These are phyloP conservation scores for Orbicella faveolata DNA, from an alignment of 64 coral and sea anemone genomes.

Conservation along the genomic window DNA sequence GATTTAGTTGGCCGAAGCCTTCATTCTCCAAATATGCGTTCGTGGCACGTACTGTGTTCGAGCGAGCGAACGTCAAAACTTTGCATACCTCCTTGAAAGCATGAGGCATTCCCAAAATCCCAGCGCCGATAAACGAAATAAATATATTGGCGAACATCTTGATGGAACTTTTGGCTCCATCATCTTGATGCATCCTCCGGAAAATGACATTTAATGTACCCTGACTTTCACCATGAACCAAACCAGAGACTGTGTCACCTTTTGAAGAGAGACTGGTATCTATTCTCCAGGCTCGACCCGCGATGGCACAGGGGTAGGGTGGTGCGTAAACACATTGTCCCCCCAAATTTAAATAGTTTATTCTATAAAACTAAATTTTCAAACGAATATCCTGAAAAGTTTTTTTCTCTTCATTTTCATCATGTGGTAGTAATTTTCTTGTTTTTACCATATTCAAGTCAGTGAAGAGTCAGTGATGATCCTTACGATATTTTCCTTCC, in stretches of 20 bases:
- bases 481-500: neutral
- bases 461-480: neutral
- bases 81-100: conserved; percentile 90
- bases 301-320: neutral
- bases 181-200: conserved; percentile 74
- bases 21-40: conserved; percentile 34
- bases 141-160: conserved; percentile 99
- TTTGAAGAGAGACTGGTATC: neutral
- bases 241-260: neutral
- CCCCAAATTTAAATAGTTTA: too few relatives aligned
- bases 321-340: too few relatives aligned
- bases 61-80: neutral
- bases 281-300: neutral
- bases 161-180: conserved; percentile 91
- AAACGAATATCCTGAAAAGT: too few relatives aligned
- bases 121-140: conserved; percentile 99
- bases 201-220: conserved; percentile 38
- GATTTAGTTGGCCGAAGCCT: neutral
- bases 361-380: too few relatives aligned
- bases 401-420: too few relatives aligned
- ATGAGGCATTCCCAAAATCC: conserved; percentile 96
- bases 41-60: neutral
- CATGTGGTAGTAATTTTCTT: too few relatives aligned
- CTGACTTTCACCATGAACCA: neutral
- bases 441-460: neutral